Percentiles rank a stretch among this genome's conserved stretches.
phyloP scores from a whole-genome alignment of 2,888 invertebrate species.

The Ophion obscuratus region DNA sequence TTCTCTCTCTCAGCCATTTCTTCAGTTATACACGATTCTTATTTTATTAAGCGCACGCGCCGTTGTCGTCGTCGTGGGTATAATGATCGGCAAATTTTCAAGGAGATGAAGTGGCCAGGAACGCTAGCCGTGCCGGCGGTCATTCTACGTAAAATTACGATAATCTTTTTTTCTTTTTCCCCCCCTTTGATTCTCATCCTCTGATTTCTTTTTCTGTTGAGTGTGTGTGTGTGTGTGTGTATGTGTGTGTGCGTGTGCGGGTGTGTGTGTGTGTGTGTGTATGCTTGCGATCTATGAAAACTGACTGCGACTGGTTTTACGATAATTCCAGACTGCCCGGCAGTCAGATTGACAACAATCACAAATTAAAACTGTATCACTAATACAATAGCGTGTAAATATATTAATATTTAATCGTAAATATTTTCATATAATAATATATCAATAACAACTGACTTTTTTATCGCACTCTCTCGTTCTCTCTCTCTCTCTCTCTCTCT shows the following conservation, averaged over 20 bases:
- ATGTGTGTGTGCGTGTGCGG: not conserved
- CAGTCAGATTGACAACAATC: conserved; percentile 81
- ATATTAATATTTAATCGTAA: conserved; percentile 82
- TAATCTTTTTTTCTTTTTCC: conserved; percentile 60
- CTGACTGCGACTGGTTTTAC: conserved; percentile 80
- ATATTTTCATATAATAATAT: conserved; percentile 81
- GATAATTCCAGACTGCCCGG: conserved; percentile 82
- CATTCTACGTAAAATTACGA: conserved; percentile 71
- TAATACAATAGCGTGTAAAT: conserved; percentile 82
- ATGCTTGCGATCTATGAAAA: conserved; percentile 72
- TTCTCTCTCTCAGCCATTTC: conserved; percentile 3
- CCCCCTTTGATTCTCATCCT: conserved; percentile 20
- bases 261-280: not conserved
- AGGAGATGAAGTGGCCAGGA: conserved; percentile 74
- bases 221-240: not conserved
- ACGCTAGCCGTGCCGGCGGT: conserved; percentile 65
- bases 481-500: conserved; percentile 25
- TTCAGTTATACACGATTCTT: conserved; percentile 9
- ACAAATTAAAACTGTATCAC: conserved; percentile 80
- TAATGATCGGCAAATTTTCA: conserved; percentile 47
- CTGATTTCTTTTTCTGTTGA: not conserved
- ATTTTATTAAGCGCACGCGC: conserved; percentile 7
- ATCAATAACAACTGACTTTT: conserved; percentile 80
- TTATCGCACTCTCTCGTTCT: conserved; percentile 41
- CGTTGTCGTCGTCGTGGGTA: conserved; percentile 17